phyloP scores from a whole-genome alignment of 2,797 vertebrate species.

The Coregonus ussuriensis region DNA sequence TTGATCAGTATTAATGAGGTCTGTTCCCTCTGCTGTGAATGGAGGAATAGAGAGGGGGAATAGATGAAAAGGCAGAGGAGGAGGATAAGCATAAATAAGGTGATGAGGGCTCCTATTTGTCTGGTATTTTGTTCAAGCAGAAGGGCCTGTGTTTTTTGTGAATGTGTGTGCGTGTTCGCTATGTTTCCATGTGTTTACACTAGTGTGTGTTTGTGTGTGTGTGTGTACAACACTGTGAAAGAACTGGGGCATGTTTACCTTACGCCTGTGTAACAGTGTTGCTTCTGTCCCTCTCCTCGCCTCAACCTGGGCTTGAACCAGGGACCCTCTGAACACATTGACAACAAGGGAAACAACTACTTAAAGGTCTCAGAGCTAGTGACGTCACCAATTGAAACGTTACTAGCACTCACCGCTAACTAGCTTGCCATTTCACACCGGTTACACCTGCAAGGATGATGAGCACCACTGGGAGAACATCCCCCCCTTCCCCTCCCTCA shows the following conservation, averaged over 20 bases:
- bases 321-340: no score
- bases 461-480: no score
- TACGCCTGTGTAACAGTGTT: slow-evolving; percentile 12
- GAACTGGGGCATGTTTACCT: slow-evolving; percentile 60
- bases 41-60: background rate
- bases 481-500: background rate
- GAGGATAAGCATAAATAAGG: slow-evolving; percentile 19
- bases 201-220: slow-evolving; percentile 10
- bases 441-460: no score
- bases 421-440: no score
- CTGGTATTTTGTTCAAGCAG: slow-evolving; percentile 32
- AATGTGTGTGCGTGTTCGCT: slow-evolving; percentile 22
- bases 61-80: background rate
- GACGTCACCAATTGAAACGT: no score
- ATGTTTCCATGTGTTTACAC: slow-evolving; percentile 8
- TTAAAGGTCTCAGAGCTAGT: no score
- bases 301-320: no score
- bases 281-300: no score
- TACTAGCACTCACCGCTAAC: no score
- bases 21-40: slow-evolving; percentile 16
- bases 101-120: slow-evolving; percentile 48
- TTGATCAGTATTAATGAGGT: slow-evolving; percentile 42
- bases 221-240: slow-evolving; percentile 2
- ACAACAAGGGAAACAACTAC: no score
- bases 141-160: slow-evolving; percentile 22